Evolutionary conservation across 2,888 invertebrate genomes (phyloP), one percentile per base, ranked within the genome.

Genomic region (Netelia inedita): DNA sequence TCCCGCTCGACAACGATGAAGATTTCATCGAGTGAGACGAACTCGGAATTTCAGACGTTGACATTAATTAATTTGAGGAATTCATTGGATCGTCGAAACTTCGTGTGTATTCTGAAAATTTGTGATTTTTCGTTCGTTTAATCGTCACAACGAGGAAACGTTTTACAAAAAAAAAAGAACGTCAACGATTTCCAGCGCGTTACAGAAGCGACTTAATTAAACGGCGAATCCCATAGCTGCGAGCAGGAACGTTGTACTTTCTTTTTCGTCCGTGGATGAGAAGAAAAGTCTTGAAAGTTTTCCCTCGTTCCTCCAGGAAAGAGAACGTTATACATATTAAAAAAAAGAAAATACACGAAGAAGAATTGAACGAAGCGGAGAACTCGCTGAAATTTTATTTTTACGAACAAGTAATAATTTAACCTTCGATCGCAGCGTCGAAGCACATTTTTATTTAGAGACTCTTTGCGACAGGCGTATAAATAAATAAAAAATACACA

Each of bases 401-500:
- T 8, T 41, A 50, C 19, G 28, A 81, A 81, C 21, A 21, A 41
- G 35, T 28, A 88, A 89, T 89, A 88, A 90, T 86, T 89, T 87
- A 88, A 86, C 75, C 73, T 68, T 85, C 79, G 55, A 72, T 63
- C 68, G 11, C 63, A 61, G 53, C 10, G 16, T 53, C 76, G 61
- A 79, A 46, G 79, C 76, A 59, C 65, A 16, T 53, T 53, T 65
- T 16, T 16, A 28, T 72, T 19, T 10, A 11, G 75, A 79, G 41
- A 88, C 75, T 76, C 85, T 87, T 87, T 88, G 80, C 87, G 79
- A 50, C 74, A 78, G 50, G 81, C 61, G 14, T 55, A 89, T 84
- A 90, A 90, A 90, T 90, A 90, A 90, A 90, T 90, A 88, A 87
- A 82, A 85, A 82, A 76, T 80, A 68, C 79, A 69, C 53, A 55